Conservation (phyloP, 2,797 vertebrate species). For the Rhinatrema bivittatum region DNA sequence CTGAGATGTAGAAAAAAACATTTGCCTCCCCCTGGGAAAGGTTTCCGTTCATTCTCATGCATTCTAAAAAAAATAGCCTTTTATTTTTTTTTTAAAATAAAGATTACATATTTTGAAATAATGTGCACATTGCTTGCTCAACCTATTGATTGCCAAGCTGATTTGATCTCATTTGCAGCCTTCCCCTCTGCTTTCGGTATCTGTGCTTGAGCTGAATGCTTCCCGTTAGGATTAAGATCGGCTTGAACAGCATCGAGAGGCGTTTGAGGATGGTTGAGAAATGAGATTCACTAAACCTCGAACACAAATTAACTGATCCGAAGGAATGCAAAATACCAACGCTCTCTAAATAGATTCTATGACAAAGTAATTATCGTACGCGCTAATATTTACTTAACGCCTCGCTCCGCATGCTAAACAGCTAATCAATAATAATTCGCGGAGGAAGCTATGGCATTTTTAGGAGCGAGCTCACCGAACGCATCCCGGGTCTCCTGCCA, state of each 20-base stretch:
- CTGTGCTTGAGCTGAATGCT: not conserved
- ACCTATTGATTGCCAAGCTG: not conserved
- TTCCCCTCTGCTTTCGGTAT: conserved; percentile 7
- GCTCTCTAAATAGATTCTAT: not conserved
- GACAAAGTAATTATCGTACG: conserved; percentile 8
- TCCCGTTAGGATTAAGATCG: not conserved
- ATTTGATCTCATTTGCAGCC: conserved; percentile 1
- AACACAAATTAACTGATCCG: not conserved
- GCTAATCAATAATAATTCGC: conserved; percentile 32
- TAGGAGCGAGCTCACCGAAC: conserved; percentile 26
- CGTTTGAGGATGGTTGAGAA: not conserved
- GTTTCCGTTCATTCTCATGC: not conserved
- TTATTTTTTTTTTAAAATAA: not conserved
- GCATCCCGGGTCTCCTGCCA: conserved; percentile 5
- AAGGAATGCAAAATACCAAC: not conserved
- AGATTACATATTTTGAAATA: not conserved
- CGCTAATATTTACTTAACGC: conserved; percentile 7
- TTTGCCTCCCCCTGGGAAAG: too few relatives aligned
- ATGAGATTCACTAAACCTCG: too few relatives aligned
- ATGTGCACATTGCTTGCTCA: not conserved
- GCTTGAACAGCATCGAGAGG: too few relatives aligned
- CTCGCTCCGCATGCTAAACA: conserved; percentile 24
- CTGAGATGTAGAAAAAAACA: too few relatives aligned
- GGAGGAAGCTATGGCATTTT: conserved; percentile 31
- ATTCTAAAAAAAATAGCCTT: conserved; percentile 4